Evolutionary conservation across 1,140 invertebrate genomes (phyloP).

Genomic region (Coenobita brevimanus): DNA sequence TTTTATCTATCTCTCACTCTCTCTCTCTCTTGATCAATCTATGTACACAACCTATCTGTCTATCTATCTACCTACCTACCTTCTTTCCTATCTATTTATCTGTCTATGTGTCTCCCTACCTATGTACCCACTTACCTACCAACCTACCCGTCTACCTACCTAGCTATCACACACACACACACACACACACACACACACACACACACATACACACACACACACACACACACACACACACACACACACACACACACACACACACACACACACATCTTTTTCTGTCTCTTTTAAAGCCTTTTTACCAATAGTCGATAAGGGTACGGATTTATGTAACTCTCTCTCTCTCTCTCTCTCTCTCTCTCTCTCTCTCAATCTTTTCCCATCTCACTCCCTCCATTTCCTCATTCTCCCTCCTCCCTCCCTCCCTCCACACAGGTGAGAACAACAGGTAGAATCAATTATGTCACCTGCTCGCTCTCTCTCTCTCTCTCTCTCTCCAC

Average conservation of each 20-base stretch:
- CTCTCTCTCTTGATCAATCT: too few species aligned
- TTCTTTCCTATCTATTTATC: neutral
- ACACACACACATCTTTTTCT: neutral
- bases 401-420: too few species aligned
- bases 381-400: too few species aligned
- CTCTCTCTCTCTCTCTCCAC: neutral
- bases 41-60: neutral
- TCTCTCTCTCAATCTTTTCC: too few species aligned
- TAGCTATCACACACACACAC: neutral
- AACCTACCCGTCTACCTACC: neutral
- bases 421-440: too few species aligned
- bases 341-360: too few species aligned
- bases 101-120: neutral
- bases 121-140: neutral
- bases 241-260: conserved; percentile 12
- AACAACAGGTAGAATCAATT: too few species aligned
- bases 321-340: too few species aligned
- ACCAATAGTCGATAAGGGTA: too few species aligned
- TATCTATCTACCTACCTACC: neutral
- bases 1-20: too few species aligned
- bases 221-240: conserved; percentile 19
- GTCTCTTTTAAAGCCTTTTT: too few species aligned
- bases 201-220: conserved; percentile 28
- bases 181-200: conserved; percentile 22
- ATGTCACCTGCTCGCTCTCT: too few species aligned